Percentiles rank a stretch among this genome's conserved stretches.
phyloP scores from a whole-genome alignment of 2,888 invertebrate genomes.

The Mylabris sibirica region DNA sequence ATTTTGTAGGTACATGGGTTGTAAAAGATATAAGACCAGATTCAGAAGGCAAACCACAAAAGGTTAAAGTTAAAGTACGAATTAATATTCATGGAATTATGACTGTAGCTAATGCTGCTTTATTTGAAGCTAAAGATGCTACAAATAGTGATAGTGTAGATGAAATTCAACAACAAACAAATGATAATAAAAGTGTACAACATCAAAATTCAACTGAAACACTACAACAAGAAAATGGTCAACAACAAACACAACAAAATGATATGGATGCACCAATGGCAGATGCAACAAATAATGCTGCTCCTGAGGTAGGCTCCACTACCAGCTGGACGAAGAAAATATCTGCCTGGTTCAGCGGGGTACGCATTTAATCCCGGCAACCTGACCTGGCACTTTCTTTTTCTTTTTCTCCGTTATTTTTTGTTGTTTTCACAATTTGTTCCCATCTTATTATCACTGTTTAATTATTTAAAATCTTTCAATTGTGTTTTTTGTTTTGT shows the following conservation, averaged over 20 bases:
- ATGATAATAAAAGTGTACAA: conserved; percentile 63
- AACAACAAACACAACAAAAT: conserved; percentile 58
- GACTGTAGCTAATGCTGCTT: conserved; percentile 83
- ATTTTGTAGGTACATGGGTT: conserved; percentile 71
- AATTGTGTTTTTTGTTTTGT: conserved; percentile 20
- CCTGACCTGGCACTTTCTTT: conserved; percentile 53
- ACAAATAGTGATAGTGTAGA: conserved; percentile 49
- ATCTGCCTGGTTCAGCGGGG: conserved; percentile 63
- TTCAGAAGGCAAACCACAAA: conserved; percentile 88
- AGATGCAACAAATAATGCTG: conserved; percentile 48
- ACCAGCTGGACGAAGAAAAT: conserved; percentile 63
- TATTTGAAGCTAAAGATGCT: conserved; percentile 77
- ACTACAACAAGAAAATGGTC: conserved; percentile 54
- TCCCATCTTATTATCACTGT: conserved; percentile 23
- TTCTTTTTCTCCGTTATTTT: conserved; percentile 38
- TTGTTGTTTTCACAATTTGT: conserved; percentile 12
- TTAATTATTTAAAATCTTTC: conserved; percentile 44
- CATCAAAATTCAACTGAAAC: conserved; percentile 32
- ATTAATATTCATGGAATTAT: conserved; percentile 94
- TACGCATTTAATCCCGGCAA: conserved; percentile 58
- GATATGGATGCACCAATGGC: conserved; percentile 60
- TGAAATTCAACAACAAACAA: conserved; percentile 46
- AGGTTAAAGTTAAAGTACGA: conserved; percentile 95
- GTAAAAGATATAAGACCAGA: conserved; percentile 87
- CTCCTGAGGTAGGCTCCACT: conserved; percentile 62